These are phyloP conservation scores for Drosophila lowei DNA, from an alignment of 1,140 invertebrate genomes.

Conservation along the genomic window DNA sequence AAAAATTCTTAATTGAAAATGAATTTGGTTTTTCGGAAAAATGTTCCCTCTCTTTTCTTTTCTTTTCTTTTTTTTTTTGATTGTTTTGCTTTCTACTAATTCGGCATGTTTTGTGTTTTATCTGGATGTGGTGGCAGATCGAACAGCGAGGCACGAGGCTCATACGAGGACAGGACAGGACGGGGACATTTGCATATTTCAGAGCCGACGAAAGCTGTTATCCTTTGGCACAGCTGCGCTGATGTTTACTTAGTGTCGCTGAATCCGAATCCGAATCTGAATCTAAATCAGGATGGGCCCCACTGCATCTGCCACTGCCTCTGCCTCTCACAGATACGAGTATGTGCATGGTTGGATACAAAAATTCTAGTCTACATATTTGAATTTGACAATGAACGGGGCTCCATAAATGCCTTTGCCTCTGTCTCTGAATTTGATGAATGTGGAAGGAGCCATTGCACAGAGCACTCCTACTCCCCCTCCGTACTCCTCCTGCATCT, in stretches of 20 bases:
- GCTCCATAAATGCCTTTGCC: conserved; percentile 19
- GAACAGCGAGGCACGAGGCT: conserved; percentile 3
- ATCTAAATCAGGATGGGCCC: conserved; percentile 2
- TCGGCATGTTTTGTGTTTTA: conserved; percentile 75
- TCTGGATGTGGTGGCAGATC: conserved; percentile 65
- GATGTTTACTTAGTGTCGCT: conserved; percentile 77
- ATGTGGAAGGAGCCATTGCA: conserved; percentile 42
- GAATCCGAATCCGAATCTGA: conserved; percentile 59
- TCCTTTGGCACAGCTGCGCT: conserved; percentile 72
- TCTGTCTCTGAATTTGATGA: conserved; percentile 62
- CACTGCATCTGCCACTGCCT: conserved; percentile 23
- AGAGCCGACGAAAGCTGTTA: conserved; percentile 59
- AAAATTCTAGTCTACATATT: conserved; percentile 65
- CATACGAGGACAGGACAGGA: neutral
- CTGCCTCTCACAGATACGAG: conserved; percentile 21
- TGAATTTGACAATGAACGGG: conserved; percentile 59
- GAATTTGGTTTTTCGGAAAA: conserved; percentile 70
- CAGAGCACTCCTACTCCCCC: conserved; percentile 7
- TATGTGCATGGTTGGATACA: conserved; percentile 49
- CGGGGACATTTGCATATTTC: conserved; percentile 69
- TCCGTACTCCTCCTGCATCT: conserved; percentile 12
- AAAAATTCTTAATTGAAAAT: conserved; percentile 80
- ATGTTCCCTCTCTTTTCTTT: conserved; percentile 20
- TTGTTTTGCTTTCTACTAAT: conserved; percentile 67
- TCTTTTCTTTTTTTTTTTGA: neutral